Base-by-base conservation (phyloP, 1,140 invertebrate genomes). In the Carcinoscorpius rotundicauda region DNA sequence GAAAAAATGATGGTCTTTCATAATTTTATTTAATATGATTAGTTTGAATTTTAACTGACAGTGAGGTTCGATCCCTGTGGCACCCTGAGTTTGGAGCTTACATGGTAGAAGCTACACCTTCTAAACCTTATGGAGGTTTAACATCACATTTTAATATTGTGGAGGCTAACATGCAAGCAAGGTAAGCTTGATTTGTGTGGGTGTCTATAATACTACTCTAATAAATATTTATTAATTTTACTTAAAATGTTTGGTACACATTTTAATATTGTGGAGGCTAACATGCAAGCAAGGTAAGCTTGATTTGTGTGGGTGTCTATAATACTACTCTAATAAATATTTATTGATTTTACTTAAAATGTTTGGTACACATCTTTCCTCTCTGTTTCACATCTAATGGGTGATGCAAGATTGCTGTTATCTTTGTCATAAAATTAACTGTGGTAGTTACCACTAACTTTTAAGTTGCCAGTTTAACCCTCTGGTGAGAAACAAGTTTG, bases 101-200 rank as follows among this genome's bases (percentile, higher is more conserved):
- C 73, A 98, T 99, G 96, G 83, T 99, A 60, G 97, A 99, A 81
- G 97, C 97, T n/a, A 99, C 96, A 3, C 97, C 97, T 11, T 97
- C 97, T 6, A 87, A 91, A 74, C 97, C 97, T 0, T 84, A 82
- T 68, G 78, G 78, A 51, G 91, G 93, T 3, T 79, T 96, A 9
- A 80, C 98, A 71, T 91, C 92, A 5, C 92, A 98, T 80, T 97
- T 99, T 75, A 99, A 99, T 77, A 84, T 96, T 66, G 95, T 99
- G 5, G 97, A 99, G 77, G 87, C 90, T 2, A 99, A 98, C 77
- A 99, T 99, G 97, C 86, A 81, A 62, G 84, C 87, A 69, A 83
- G 95, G 68, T 78, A 64, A 62, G 64, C 53, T 55, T 8, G n/a
- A 55, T 3, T 55, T 55, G n/a, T 55, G 29, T 29, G 29, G 29